Conservation (phyloP, 1,140 invertebrate species). For the Aphis gossypii region DNA sequence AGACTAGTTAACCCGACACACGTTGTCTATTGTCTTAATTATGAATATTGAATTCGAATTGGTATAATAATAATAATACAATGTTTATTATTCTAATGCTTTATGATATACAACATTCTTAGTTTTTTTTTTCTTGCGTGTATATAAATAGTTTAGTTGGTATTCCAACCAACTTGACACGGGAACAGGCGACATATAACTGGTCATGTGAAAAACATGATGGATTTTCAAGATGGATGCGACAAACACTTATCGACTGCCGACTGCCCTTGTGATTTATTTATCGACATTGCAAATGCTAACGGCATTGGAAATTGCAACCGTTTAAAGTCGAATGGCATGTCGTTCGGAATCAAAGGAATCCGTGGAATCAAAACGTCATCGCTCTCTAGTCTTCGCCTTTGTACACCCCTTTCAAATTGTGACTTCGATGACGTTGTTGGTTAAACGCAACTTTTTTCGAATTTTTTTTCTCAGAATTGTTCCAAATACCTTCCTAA, state of each 20-base stretch:
- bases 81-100: constrained; percentile 9
- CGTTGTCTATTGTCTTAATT: too few relatives aligned
- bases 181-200: not conserved
- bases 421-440: too few relatives aligned
- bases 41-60: constrained; percentile 9
- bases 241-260: not conserved
- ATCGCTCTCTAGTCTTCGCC: too few relatives aligned
- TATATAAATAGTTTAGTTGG: not conserved
- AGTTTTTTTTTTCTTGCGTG: not conserved
- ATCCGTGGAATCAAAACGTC: too few relatives aligned
- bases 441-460: too few relatives aligned
- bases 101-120: not conserved
- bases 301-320: not conserved
- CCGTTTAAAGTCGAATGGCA: not conserved
- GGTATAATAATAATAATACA: constrained; percentile 7
- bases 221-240: not conserved
- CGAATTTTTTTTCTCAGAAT: too few relatives aligned
- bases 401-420: too few relatives aligned
- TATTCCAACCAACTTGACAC: not conserved
- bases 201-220: not conserved
- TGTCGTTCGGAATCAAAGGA: too few relatives aligned
- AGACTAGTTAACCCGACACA: too few relatives aligned
- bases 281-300: not conserved
- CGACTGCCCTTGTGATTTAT: not conserved
- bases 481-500: too few relatives aligned